Percentiles rank a stretch among this genome's conserved stretches.
Evolutionary conservation across 2,113 vertebrate species (phyloP).

Genomic region (Orthonyx spaldingii): DNA sequence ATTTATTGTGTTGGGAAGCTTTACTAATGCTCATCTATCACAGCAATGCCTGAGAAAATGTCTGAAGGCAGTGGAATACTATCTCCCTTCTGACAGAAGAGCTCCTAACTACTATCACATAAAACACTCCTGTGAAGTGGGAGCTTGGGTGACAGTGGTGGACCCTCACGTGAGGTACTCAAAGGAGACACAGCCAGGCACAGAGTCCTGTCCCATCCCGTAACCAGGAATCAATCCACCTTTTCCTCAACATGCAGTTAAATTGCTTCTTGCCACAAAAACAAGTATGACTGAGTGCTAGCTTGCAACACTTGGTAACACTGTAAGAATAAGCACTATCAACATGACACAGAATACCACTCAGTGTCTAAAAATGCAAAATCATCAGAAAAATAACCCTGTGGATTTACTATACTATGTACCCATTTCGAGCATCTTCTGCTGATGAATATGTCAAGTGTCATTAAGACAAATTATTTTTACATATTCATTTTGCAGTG

Average conservation of each 20-base stretch:
- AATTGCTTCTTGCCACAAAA: not conserved
- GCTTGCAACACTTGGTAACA: not conserved
- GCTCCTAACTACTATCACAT: not conserved
- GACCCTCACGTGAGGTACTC: not conserved
- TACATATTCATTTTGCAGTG: not conserved
- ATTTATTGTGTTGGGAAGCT: not conserved
- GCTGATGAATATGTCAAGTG: not conserved
- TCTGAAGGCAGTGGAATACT: not conserved
- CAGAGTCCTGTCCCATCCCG: not conserved
- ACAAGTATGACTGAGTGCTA: not conserved
- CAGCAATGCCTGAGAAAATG: not conserved
- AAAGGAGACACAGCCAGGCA: not conserved
- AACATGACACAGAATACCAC: not conserved
- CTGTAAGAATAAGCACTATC: not conserved
- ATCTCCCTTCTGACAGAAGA: not conserved
- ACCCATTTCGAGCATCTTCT: not conserved
- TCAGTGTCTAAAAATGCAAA: not conserved
- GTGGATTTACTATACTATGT: not conserved
- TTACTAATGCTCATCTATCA: not conserved
- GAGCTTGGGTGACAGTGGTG: not conserved
- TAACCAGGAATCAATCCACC: not conserved
- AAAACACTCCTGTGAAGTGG: not conserved
- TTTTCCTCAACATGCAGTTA: not conserved
- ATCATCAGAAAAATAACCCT: not conserved
- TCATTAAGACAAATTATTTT: not conserved